Evolutionary conservation across 1,140 invertebrate genomes (phyloP), one percentile per base, ranked within the genome.

Genomic region (Drosophila mayri): DNA sequence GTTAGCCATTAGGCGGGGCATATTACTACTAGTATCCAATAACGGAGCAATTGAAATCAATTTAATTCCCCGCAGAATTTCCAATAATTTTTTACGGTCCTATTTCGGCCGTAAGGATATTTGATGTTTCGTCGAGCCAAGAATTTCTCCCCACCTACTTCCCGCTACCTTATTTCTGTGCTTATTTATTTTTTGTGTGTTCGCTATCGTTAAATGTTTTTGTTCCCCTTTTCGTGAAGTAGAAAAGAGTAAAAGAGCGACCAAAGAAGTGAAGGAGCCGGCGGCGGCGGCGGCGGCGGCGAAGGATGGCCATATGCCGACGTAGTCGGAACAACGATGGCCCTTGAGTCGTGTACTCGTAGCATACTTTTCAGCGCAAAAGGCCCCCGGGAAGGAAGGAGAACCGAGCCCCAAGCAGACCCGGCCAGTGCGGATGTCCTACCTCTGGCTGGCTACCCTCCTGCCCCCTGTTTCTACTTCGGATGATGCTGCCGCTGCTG

Each of bases 321-420:
- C 64, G 57, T 70, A 54, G 65, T 50, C 57, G 58, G 54, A 76
- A 72, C 81, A 74, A 71, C 74, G 65, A 77, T 43, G 81, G 73
- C 81, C 77, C 85, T 88, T 90, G 81, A 90, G 81, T 46, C 79
- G 40, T 85, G 72, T 70, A 70, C 66, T 70, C 66, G 62, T 80
- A 79, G 81, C 85, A 88, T 90, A 90, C 85, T 84, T 87, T 88
- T 81, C 73, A 81, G 74, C 68, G 80, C 79, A 80, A 77, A 87
- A 87, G 80, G 76, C 84, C 84, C 76, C 41, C 20, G 41, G 40
- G 35, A 49, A 58, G 28, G 58, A 59, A 59, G 30, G 37, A 37
- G 46, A 35, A 14, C 50, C 11, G 41, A 47, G 67, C 38, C 49
- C 49, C 52, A 43, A 28, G 65, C 76, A 30, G 25, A 3, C 28